Evolutionary conservation across 2,113 vertebrate genomes (phyloP).

Genomic region (Pelusios castaneus): DNA sequence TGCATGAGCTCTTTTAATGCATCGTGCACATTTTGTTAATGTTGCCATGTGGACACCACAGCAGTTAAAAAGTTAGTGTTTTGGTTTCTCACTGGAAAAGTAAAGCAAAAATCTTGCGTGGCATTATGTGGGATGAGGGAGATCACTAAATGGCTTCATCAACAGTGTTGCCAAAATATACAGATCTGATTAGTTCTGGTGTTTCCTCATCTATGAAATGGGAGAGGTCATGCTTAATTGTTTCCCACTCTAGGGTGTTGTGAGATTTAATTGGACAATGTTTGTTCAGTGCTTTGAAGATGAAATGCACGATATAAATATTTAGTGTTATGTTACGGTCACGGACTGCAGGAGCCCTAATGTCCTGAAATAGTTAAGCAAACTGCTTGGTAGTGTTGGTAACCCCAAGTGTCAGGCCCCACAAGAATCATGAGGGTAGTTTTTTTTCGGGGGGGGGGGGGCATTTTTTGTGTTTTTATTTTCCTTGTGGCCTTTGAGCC

Average conservation of each 20-base stretch:
- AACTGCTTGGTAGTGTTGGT: neutral
- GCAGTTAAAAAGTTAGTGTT: neutral
- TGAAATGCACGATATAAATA: slow-evolving; percentile 9
- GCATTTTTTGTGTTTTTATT: neutral
- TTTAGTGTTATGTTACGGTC: neutral
- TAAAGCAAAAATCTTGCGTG: neutral
- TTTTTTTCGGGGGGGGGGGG: no score
- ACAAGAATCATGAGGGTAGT: neutral
- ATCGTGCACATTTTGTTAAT: fast-evolving
- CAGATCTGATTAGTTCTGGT: slow-evolving; percentile 29
- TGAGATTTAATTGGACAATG: slow-evolving; percentile 41
- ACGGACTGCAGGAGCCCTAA: neutral
- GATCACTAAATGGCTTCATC: slow-evolving; percentile 3
- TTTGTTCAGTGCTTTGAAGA: slow-evolving; percentile 26
- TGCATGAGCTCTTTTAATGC: neutral
- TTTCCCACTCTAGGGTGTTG: neutral
- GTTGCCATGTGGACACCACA: neutral
- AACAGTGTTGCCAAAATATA: slow-evolving; percentile 2
- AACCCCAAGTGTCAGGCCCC: neutral
- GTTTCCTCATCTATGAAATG: slow-evolving; percentile 46
- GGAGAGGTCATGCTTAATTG: slow-evolving; percentile 54
- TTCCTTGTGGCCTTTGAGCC: neutral
- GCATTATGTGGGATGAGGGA: neutral
- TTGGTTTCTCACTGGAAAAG: neutral
- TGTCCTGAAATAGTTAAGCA: neutral